Evolutionary conservation across 35 echinoderm and acorn worm species (phyloP).

Genomic region (Ophiothrix spiculata): DNA sequence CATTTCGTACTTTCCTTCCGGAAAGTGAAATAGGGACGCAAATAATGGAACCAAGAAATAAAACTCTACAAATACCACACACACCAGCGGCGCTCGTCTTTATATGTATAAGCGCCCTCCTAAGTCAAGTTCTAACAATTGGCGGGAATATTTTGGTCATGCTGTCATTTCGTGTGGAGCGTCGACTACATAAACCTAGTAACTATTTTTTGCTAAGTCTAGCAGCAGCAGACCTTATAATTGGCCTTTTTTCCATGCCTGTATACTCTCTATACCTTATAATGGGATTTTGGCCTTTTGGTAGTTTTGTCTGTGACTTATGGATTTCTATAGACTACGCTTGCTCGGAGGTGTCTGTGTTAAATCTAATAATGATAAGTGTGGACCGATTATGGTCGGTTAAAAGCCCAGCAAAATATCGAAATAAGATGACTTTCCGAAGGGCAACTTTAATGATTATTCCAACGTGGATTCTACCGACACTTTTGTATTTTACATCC

Average conservation of each 20-base stretch:
- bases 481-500: slow-evolving; percentile 84
- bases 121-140: slow-evolving; percentile 82
- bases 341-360: slow-evolving; percentile 85
- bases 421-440: slow-evolving; percentile 96
- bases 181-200: slow-evolving; percentile 92
- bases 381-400: slow-evolving; percentile 96
- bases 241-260: slow-evolving; percentile 96
- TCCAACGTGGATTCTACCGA: slow-evolving; percentile 92
- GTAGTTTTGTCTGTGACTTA: slow-evolving; percentile 83
- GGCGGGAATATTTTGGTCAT: slow-evolving; percentile 94
- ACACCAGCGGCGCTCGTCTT: slow-evolving; percentile 53
- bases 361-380: slow-evolving; percentile 96
- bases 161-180: slow-evolving; percentile 84
- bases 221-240: slow-evolving; percentile 93
- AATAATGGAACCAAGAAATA: too few species aligned
- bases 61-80: too few species aligned
- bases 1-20: too few species aligned
- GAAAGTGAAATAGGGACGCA: too few species aligned
- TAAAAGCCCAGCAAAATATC: slow-evolving; percentile 82
- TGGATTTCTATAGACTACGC: slow-evolving; percentile 98
- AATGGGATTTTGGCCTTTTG: slow-evolving; percentile 84
- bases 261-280: slow-evolving; percentile 92
- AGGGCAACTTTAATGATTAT: slow-evolving; percentile 92
- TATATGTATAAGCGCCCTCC: slow-evolving; percentile 74
- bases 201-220: slow-evolving; percentile 99